These are phyloP conservation scores for Agonopterix subpropinquella DNA, from an alignment of 2,888 invertebrate species.

Conservation along the genomic window DNA sequence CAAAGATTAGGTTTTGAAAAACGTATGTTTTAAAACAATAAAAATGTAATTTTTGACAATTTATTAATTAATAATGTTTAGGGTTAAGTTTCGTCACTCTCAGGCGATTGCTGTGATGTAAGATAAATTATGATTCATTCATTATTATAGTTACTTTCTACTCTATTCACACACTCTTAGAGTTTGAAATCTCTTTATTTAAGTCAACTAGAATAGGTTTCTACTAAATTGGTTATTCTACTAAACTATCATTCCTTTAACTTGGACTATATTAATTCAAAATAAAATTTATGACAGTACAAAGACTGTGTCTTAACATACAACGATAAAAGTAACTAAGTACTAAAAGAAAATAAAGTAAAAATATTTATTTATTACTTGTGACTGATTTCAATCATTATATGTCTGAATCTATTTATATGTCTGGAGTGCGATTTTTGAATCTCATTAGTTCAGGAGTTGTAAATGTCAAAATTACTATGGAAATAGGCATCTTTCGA, in stretches of 20 bases:
- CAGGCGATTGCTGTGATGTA: constrained; percentile 73
- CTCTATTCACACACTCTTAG: no score
- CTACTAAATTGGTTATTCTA: neutral
- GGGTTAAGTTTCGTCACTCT: constrained; percentile 61
- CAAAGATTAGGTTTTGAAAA: constrained; percentile 64
- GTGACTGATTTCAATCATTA: no score
- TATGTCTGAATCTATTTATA: no score
- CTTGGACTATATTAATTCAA: neutral
- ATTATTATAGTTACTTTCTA: constrained; percentile 3
- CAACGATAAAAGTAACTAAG: constrained; percentile 16
- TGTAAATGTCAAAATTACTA: no score
- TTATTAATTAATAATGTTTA: constrained; percentile 28
- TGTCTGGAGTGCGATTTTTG: no score
- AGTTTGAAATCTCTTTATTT: no score
- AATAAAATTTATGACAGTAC: constrained; percentile 26
- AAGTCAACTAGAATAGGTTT: constrained; percentile 5
- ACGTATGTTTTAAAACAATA: constrained; percentile 24
- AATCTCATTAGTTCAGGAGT: no score
- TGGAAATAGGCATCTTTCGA: no score
- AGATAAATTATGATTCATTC: constrained; percentile 32
- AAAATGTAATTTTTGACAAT: constrained; percentile 44
- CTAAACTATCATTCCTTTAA: constrained; percentile 5
- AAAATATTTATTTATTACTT: no score
- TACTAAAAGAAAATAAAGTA: no score
- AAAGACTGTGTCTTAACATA: constrained; percentile 46